Base-by-base conservation (phyloP, 2,113 vertebrate genomes). In the Psittacula cyanocephala region DNA sequence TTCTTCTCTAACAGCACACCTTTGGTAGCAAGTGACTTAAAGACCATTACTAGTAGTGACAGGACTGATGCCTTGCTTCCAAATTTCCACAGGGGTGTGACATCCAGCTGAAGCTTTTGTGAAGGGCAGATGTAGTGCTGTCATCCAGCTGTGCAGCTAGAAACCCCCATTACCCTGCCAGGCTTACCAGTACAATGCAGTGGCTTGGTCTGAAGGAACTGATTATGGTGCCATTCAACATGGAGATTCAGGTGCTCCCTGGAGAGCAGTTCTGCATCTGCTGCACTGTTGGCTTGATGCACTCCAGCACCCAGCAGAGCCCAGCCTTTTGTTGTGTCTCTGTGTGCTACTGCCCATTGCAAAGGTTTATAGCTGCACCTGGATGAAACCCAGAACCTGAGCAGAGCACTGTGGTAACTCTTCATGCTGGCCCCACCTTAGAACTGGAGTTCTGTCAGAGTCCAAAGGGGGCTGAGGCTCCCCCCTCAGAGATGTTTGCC, bases 321-420 rank as follows among this genome's bases (percentile, higher is more conserved):
- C 52, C 74, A 55, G 47, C 63, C 29, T 81, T n/a, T 43, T 86
- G 52, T 33, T 59, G 13, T 11, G 4, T 18, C 43, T 67, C 33
- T 69, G 20, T 22, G 44, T 12, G 47, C 24, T 9, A 3, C 7
- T 77, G 37, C 35, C 41, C 25, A 5, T 5, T 47, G 41, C 37
- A 37, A 17, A 19, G 19, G 27, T 65, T 67, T 20, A 23, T 5
- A 68, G 29, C 23, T 18, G 3, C 24, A 20, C 1, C 2, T 7
- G 64, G 27, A 71, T 55, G 39, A 90, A 59, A 9, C 0, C 1
- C 23, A 39, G 67, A 52, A 50, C 14, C 13, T 0, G 0, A 53
- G 37, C 33, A 77, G 52, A 72, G 64, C 28, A 31, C 44, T 76
- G 65, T 57, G 80, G 37, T 53, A 88, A 6, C 33, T 77, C 17